phyloP scores from a whole-genome alignment of 2,888 invertebrate species.

The Colostygia pectinataria region DNA sequence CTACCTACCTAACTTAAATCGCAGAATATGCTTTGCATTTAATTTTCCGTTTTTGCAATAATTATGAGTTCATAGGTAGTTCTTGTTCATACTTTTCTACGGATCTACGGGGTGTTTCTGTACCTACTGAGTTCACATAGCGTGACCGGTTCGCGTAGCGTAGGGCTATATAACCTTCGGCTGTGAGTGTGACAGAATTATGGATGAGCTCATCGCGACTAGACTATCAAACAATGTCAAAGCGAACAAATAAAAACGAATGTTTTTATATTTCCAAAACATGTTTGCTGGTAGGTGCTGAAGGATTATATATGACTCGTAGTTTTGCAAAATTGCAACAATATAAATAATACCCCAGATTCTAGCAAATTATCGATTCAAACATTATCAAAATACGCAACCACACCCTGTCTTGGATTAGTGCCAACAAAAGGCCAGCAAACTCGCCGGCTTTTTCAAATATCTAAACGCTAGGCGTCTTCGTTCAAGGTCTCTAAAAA shows the following conservation, averaged over 20 bases:
- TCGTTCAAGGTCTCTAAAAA: constrained; percentile 13
- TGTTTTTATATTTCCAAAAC: constrained; percentile 12
- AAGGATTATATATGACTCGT: too few species aligned
- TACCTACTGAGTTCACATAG: constrained; percentile 12
- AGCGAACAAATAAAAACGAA: constrained; percentile 26
- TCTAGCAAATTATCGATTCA: constrained; percentile 25
- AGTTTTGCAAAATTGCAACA: too few species aligned
- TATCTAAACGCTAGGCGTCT: constrained; percentile 16
- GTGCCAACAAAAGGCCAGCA: constrained; percentile 63
- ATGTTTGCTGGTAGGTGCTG: constrained; percentile 19
- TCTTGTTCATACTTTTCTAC: background rate
- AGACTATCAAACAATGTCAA: constrained; percentile 33
- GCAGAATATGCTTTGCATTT: too few species aligned
- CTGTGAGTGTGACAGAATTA: constrained; percentile 36
- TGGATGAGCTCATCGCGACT: constrained; percentile 50
- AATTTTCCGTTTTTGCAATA: too few species aligned
- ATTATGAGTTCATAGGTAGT: too few species aligned
- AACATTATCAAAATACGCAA: constrained; percentile 27
- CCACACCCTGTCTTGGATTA: constrained; percentile 65
- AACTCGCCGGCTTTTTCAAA: constrained; percentile 47
- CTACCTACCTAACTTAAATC: too few species aligned
- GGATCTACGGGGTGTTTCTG: background rate
- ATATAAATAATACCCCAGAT: too few species aligned
- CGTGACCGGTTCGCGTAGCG: constrained; percentile 24
- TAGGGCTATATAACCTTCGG: constrained; percentile 42